Evolutionary conservation across 2,888 invertebrate genomes (phyloP).

Genomic region (Liposcelis brunnea): DNA sequence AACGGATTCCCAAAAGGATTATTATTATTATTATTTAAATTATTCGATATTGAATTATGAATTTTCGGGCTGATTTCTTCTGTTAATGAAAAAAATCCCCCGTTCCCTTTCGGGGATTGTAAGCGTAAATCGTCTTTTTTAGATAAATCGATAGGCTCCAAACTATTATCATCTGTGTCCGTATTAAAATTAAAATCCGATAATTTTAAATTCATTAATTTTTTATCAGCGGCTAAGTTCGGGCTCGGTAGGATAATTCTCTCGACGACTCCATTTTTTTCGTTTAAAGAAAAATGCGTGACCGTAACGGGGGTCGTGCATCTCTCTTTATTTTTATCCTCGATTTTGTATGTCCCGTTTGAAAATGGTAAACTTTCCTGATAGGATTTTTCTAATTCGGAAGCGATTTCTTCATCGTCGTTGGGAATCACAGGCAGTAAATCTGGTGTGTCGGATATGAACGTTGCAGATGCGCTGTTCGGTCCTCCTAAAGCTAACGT

Average conservation of each 20-base stretch:
- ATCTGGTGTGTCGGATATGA: slow-evolving; percentile 10
- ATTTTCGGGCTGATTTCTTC: background rate
- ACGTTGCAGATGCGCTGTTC: slow-evolving; percentile 13
- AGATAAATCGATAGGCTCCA: background rate
- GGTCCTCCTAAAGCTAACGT: slow-evolving; percentile 20
- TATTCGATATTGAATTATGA: background rate
- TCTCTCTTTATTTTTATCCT: slow-evolving; percentile 21
- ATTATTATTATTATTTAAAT: too few relatives aligned
- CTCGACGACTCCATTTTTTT: slow-evolving; percentile 25
- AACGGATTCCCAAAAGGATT: slow-evolving; percentile 7
- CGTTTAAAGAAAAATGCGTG: slow-evolving; percentile 26
- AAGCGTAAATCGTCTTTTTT: slow-evolving; percentile 21
- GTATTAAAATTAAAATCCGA: slow-evolving; percentile 8
- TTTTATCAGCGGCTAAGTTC: slow-evolving; percentile 6
- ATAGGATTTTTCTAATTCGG: slow-evolving; percentile 18
- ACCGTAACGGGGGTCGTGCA: slow-evolving; percentile 39
- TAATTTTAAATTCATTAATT: background rate
- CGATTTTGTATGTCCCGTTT: slow-evolving; percentile 8
- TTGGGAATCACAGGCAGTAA: too few relatives aligned
- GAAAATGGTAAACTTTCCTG: slow-evolving; percentile 5
- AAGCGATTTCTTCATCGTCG: slow-evolving; percentile 14
- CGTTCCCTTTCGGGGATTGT: slow-evolving; percentile 14
- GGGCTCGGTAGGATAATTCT: slow-evolving; percentile 19
- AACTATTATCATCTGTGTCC: slow-evolving; percentile 16
- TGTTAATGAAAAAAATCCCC: background rate